phyloP scores from a whole-genome alignment of 2,888 invertebrate genomes.

The Hydriomena furcata region DNA sequence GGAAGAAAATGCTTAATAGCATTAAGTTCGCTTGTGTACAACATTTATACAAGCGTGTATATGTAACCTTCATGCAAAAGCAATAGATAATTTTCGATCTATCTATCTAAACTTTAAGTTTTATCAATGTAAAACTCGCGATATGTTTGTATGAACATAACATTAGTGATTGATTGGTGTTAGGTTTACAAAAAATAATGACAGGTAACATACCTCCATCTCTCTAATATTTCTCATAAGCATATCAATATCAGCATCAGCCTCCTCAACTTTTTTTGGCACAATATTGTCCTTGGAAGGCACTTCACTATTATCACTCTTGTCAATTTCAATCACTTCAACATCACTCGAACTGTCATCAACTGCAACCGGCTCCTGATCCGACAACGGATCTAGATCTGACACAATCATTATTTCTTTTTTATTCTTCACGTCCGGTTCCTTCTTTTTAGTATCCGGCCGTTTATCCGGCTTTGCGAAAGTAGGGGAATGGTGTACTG shows the following conservation, averaged over 20 bases:
- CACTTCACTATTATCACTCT: slow-evolving; percentile 71
- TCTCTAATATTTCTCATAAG: slow-evolving; percentile 70
- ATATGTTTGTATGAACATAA: too few species aligned
- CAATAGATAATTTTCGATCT: too few species aligned
- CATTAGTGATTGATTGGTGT: too few species aligned
- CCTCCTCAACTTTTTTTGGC: slow-evolving; percentile 51
- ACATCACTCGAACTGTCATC: slow-evolving; percentile 81
- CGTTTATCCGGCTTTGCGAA: slow-evolving; percentile 75
- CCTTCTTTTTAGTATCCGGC: slow-evolving; percentile 29
- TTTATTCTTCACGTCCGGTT: slow-evolving; percentile 64
- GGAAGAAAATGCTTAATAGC: too few species aligned
- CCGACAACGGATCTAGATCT: slow-evolving; percentile 67
- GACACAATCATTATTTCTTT: slow-evolving; percentile 71
- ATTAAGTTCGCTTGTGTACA: too few species aligned
- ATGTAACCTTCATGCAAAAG: too few species aligned
- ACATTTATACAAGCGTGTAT: too few species aligned
- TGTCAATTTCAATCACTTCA: slow-evolving; percentile 67
- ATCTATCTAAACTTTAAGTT: too few species aligned
- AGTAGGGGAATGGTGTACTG: slow-evolving; percentile 70
- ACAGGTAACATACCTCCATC: slow-evolving; percentile 62
- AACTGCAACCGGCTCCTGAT: slow-evolving; percentile 62
- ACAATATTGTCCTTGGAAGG: slow-evolving; percentile 54
- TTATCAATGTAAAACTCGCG: too few species aligned
- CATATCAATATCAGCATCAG: slow-evolving; percentile 62
- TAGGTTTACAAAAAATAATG: not conserved